A percentile compares a stretch with the other conserved stretches of the same genome.
phyloP scores from a whole-genome alignment of 1,140 invertebrate genomes.

The Cotesia typhae region DNA sequence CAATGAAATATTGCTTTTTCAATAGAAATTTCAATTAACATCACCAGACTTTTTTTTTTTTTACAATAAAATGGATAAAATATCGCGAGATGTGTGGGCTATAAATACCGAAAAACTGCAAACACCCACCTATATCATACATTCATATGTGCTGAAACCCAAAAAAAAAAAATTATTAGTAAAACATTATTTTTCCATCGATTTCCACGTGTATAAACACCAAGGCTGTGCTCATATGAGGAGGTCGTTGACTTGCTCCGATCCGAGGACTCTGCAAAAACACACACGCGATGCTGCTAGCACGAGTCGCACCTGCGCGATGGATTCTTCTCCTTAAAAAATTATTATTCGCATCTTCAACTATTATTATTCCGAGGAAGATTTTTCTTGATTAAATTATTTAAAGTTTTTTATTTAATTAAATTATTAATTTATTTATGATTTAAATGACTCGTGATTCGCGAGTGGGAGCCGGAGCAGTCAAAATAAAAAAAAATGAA shows the following conservation, averaged over 20 bases:
- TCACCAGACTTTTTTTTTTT: too few relatives aligned
- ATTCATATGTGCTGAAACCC: too few relatives aligned
- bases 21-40: too few relatives aligned
- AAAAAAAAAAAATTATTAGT: too few relatives aligned
- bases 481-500: neutral
- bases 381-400: too few relatives aligned
- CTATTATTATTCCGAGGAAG: too few relatives aligned
- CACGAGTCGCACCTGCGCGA: conserved; percentile 45
- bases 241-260: conserved; percentile 49
- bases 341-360: neutral
- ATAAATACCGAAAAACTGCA: too few relatives aligned
- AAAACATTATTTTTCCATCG: neutral
- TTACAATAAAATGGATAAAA: too few relatives aligned
- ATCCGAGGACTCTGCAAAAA: conserved; percentile 55
- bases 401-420: too few relatives aligned
- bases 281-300: conserved; percentile 63
- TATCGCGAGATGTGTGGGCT: too few relatives aligned
- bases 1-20: too few relatives aligned
- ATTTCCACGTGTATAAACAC: conserved; percentile 12
- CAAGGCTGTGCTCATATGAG: conserved; percentile 19
- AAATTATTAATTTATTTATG: neutral
- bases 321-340: neutral
- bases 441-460: neutral
- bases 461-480: neutral
- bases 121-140: too few relatives aligned